Evolutionary conservation across 2,797 vertebrate species (phyloP), one percentile per base, ranked within the genome.

Genomic region (Hyperoplus lanceolatus): DNA sequence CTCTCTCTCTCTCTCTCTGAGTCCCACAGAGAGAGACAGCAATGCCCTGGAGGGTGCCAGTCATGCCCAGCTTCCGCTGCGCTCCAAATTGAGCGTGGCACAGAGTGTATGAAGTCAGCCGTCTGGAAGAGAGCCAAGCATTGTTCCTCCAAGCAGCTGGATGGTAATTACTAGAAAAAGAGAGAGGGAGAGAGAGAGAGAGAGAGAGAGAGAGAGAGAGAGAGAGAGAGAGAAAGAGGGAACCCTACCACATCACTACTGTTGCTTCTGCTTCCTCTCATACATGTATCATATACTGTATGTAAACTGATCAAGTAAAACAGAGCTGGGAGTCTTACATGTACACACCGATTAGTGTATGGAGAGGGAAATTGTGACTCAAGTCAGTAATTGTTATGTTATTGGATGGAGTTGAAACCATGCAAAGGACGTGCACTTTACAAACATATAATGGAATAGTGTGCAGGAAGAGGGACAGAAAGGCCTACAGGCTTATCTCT

Each of bases 141-240:
- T 94, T 93, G 92, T 94, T 91, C 90, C 89, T 82, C 70, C 55
- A 53, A 91, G 90, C 92, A 93, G 92, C 91, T 93, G 93, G 92
- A 91, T 87, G 86, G 86, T 91, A 89, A 92, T 91, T 93, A 89
- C 89, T 75, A 60, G 75, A 80, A 65, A 87, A 81, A 73, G 45
- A 65, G 68, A 56, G 57, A 46, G 43, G 48, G 73, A 64, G 57
- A 62, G 62, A 39, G 67, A 49, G 75, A 54, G 65, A 63, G 45
- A 46, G 58, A 66, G 61, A 48, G 66, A 49, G 78, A 58, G 72
- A 53, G 41, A 48, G 56, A 53, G 57, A 39, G 18, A 62, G 48
- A 62, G 51, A 55, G 39, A 36, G 3, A 29, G 29, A 29, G 3
- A 29, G 29, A 29, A 2, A 29, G 29, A 45, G 46, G 77, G 45